A percentile compares a stretch with the other conserved stretches of the same genome.
These are phyloP conservation scores for Gambusia affinis DNA, from an alignment of 2,113 vertebrate genomes.

Conservation along the genomic window DNA sequence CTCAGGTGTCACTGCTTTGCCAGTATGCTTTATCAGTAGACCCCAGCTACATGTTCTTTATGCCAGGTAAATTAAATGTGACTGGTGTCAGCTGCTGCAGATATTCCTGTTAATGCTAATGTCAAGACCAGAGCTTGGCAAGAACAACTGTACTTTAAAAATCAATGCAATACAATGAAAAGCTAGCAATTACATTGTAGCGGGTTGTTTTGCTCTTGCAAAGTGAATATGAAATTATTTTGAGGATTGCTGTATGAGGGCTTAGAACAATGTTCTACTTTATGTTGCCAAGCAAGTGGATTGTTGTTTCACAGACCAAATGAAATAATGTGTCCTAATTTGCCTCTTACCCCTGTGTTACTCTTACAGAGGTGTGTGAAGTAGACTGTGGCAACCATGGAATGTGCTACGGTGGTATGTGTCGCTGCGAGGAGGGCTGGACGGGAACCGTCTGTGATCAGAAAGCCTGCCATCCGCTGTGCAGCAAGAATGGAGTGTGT, in stretches of 20 bases:
- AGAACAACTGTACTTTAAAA: no score
- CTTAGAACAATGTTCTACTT: not conserved
- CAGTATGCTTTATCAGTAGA: no score
- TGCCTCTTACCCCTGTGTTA: not conserved
- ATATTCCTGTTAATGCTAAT: not conserved
- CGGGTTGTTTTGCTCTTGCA: not conserved
- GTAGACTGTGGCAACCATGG: conserved; percentile 91
- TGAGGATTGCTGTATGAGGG: not conserved
- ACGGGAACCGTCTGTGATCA: conserved; percentile 89
- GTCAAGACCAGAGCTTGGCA: not conserved
- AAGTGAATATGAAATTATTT: not conserved
- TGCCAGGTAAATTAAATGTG: not conserved
- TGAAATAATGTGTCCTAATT: not conserved
- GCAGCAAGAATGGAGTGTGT: conserved; percentile 93
- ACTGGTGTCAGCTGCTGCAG: not conserved
- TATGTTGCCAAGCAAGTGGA: no score
- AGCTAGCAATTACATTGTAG: not conserved
- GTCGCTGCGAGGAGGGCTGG: conserved; percentile 97
- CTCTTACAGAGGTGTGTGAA: conserved; percentile 86
- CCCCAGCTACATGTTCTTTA: no score
- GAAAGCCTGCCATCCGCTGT: conserved; percentile 93
- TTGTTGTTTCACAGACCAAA: no score
- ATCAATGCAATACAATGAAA: no score
- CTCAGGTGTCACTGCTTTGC: no score
- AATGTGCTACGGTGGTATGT: conserved; percentile 88